A percentile compares a stretch with the other conserved stretches of the same genome.
Evolutionary conservation across 2,888 invertebrate species (phyloP).

Genomic region (Villa cingulata): DNA sequence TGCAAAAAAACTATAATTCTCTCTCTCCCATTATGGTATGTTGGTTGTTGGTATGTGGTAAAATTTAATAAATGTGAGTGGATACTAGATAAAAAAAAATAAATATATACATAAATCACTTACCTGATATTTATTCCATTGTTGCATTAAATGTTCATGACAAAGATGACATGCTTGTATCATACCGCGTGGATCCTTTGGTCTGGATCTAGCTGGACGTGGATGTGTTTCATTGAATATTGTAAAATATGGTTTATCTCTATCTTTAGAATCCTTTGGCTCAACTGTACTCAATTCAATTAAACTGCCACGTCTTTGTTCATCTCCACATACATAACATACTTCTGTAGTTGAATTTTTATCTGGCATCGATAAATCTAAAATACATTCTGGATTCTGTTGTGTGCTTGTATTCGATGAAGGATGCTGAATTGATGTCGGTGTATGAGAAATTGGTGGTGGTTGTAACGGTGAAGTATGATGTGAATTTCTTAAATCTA

Average conservation of each 20-base stretch:
- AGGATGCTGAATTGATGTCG: slow-evolving; percentile 14
- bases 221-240: slow-evolving; percentile 66
- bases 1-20: too few species aligned
- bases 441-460: slow-evolving; percentile 8
- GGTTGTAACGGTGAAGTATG: slow-evolving; percentile 23
- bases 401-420: slow-evolving; percentile 22
- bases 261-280: slow-evolving; percentile 39
- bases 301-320: slow-evolving; percentile 68
- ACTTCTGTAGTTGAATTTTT: slow-evolving; percentile 83
- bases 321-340: slow-evolving; percentile 82
- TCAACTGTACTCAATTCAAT: slow-evolving; percentile 52
- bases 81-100: neutral
- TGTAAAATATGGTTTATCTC: slow-evolving; percentile 54
- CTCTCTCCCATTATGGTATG: too few species aligned
- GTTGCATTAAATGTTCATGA: slow-evolving; percentile 70
- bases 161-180: slow-evolving; percentile 73
- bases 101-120: slow-evolving; percentile 14
- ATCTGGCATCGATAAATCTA: slow-evolving; percentile 84
- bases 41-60: too few species aligned
- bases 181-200: slow-evolving; percentile 68
- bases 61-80: too few species aligned
- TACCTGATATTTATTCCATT: slow-evolving; percentile 72
- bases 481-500: slow-evolving; percentile 35
- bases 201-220: slow-evolving; percentile 69
- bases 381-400: slow-evolving; percentile 56